Percentiles rank a stretch among this genome's conserved stretches.
Conservation (phyloP, 2,888 invertebrate genomes). For the Drosophila tripunctata region DNA sequence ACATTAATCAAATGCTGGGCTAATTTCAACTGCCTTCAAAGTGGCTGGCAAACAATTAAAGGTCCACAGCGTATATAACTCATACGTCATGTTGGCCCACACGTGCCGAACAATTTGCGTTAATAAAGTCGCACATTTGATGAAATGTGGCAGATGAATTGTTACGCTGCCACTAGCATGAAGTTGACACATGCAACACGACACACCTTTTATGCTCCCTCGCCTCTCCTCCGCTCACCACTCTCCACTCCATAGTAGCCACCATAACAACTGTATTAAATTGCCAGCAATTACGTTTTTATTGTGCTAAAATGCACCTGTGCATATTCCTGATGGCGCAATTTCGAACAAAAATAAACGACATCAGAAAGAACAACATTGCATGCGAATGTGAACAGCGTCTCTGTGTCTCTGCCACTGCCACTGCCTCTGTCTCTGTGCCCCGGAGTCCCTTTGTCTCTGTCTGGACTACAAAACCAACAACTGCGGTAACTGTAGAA, state of each 20-base stretch:
- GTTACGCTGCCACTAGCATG: conserved; percentile 22
- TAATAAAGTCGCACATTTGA: conserved; percentile 47
- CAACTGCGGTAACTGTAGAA: conserved; percentile 73
- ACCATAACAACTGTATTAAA: conserved; percentile 71
- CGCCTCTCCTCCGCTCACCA: background rate
- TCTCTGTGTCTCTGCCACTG: background rate
- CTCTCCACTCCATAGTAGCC: background rate
- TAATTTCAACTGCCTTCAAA: conserved; percentile 57
- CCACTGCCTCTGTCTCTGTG: background rate
- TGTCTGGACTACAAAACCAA: conserved; percentile 65
- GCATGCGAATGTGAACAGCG: conserved; percentile 34
- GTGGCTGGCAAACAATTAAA: conserved; percentile 34
- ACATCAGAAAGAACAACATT: conserved; percentile 78
- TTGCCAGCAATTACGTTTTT: conserved; percentile 79
- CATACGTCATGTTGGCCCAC: conserved; percentile 57
- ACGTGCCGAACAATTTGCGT: conserved; percentile 32
- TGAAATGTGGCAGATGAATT: conserved; percentile 36
- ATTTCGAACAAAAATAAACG: conserved; percentile 80
- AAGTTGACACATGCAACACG: conserved; percentile 35
- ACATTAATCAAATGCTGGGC: conserved; percentile 73
- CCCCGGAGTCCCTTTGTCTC: background rate
- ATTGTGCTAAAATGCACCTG: conserved; percentile 81
- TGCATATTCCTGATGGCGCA: conserved; percentile 81
- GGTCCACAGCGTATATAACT: conserved; percentile 50
- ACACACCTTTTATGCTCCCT: background rate